Evolutionary conservation across 1,140 invertebrate genomes (phyloP).

Genomic region (Panagrolaimus sp.): DNA sequence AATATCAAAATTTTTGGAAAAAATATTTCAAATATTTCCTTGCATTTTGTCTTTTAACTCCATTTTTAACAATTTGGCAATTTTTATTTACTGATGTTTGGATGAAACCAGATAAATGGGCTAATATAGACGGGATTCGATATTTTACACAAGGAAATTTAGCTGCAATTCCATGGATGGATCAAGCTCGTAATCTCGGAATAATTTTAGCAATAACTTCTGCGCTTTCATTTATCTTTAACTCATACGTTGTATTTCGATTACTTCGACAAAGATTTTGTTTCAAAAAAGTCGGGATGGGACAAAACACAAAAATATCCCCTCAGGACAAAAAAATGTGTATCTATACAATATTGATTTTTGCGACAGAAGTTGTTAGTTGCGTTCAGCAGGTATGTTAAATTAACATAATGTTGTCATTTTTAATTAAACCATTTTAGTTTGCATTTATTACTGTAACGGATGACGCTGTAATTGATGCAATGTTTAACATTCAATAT

Average conservation of each 20-base stretch:
- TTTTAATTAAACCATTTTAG: neutral
- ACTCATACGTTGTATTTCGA: too few relatives aligned
- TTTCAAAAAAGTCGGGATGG: too few relatives aligned
- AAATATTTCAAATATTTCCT: slow-evolving; percentile 13
- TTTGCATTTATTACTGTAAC: neutral
- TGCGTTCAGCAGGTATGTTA: neutral
- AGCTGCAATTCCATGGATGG: neutral
- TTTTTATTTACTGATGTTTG: neutral
- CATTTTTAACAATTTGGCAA: neutral
- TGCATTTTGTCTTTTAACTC: neutral
- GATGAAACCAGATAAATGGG: neutral
- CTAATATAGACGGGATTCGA: neutral
- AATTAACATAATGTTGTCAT: neutral
- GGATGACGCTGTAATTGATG: neutral
- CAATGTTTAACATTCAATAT: neutral
- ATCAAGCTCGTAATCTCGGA: neutral
- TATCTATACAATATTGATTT: neutral
- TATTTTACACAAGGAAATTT: neutral
- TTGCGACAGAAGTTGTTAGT: neutral
- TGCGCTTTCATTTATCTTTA: neutral
- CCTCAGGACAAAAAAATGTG: neutral
- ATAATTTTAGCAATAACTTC: neutral
- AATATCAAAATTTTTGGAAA: neutral
- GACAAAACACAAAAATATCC: too few relatives aligned
- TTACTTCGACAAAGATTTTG: too few relatives aligned